Evolutionary conservation across 2,888 invertebrate genomes (phyloP), one percentile per base, ranked within the genome.

Genomic region (Furcula furcula): DNA sequence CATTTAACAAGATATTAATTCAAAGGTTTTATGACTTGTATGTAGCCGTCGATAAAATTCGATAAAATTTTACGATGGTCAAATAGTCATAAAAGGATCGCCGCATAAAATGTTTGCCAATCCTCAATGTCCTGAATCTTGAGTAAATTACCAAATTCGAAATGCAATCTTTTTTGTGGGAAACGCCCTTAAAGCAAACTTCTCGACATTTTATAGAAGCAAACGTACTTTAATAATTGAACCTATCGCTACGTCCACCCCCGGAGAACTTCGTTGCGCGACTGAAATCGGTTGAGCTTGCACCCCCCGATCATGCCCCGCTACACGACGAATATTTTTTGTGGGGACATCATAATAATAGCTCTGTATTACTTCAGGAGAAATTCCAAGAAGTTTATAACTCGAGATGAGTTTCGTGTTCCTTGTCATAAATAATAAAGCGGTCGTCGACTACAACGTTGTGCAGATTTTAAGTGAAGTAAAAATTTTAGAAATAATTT

Each of bases 321-420:
- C 72, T 57, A 66, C 63, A 76, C 70, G 51, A 62, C 72, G 78
- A 82, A 81, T 80, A 83, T 87, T 88, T 87, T 87, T 88, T 85
- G 86, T 73, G 85, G 86, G 85, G 85, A 86, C 87, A 85, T 86
- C 84, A 86, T 88, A 86, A 88, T 87, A 87, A 88, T 88, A 85
- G 86, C 86, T 84, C 85, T 86, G 85, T 85, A 86, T 87, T 88
- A 88, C 87, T 88, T 84, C 86, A 87, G 83, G 84, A 86, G 83
- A 86, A 88, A 87, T 88, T 87, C 87, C 87, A 86, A 86, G 87
- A 88, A 88, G 86, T 88, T 88, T 88, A 88, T 88, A 88, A 88
- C 87, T 88, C 87, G 87, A 86, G 87, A 88, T 88, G 87, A 88
- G 87, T 87, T 88, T 84, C 85, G 86, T 87, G 87, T 87, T 88